Conservation (phyloP, 1,140 invertebrate genomes). For the Drosophila busckii region DNA sequence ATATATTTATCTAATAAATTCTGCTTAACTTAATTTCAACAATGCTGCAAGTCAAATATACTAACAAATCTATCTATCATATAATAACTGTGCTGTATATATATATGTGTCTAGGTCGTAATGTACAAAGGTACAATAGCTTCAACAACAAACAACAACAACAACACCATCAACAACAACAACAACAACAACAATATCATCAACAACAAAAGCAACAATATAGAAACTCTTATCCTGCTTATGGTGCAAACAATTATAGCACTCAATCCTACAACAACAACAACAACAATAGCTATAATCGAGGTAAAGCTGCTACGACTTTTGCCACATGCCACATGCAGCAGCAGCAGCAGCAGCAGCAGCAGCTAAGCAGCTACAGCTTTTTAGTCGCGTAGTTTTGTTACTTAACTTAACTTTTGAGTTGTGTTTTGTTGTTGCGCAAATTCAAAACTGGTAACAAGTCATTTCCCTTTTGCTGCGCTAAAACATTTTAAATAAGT, state of each 20-base stretch:
- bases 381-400: no score
- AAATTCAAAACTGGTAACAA: slow-evolving; percentile 15
- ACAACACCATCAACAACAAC: slow-evolving; percentile 35
- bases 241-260: slow-evolving; percentile 30
- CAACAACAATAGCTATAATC: slow-evolving; percentile 55
- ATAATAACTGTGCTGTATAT: slow-evolving; percentile 12
- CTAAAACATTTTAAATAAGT: slow-evolving; percentile 57
- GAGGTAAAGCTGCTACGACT: slow-evolving; percentile 56
- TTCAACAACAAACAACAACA: slow-evolving; percentile 33
- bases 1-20: no score
- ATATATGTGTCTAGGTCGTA: slow-evolving; percentile 53
- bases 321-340: slow-evolving; percentile 9
- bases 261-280: slow-evolving; percentile 39
- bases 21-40: slow-evolving; percentile 10
- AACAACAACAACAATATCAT: slow-evolving; percentile 33
- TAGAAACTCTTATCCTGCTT: slow-evolving; percentile 66
- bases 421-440: slow-evolving; percentile 26
- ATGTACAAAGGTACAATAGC: slow-evolving; percentile 57
- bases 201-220: slow-evolving; percentile 61
- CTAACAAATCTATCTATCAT: slow-evolving; percentile 8
- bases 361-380: slow-evolving; percentile 18
- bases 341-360: neutral
- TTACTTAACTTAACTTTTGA: slow-evolving; percentile 26
- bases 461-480: slow-evolving; percentile 40
- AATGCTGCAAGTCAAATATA: neutral